Evolutionary conservation across 2,888 invertebrate species (phyloP).

Genomic region (Metallyticus violacea): DNA sequence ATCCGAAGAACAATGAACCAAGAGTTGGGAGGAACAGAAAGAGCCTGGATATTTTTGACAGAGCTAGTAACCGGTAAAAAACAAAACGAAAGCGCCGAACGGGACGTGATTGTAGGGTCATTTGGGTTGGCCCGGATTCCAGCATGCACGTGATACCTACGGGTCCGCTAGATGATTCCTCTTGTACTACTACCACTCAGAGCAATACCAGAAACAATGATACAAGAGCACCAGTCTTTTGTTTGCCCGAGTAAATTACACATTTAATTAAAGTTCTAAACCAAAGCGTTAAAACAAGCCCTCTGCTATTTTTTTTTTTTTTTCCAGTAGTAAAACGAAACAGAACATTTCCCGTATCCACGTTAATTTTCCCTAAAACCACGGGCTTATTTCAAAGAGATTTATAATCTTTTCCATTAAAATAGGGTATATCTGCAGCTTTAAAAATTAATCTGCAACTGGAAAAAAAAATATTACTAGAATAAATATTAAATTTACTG

Average conservation of each 20-base stretch:
- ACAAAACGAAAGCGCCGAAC: background rate
- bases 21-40: background rate
- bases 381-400: background rate
- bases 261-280: background rate
- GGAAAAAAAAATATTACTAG: background rate
- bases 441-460: background rate
- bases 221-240: background rate
- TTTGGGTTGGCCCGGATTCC: background rate
- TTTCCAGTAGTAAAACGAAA: background rate
- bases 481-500: too few species aligned
- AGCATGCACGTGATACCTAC: background rate
- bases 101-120: background rate
- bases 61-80: background rate
- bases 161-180: background rate
- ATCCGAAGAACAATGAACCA: background rate
- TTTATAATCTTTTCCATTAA: background rate
- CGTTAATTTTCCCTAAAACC: background rate
- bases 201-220: background rate
- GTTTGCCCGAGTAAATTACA: background rate
- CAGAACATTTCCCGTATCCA: background rate
- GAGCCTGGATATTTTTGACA: too few species aligned
- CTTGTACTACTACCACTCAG: background rate
- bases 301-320: background rate
- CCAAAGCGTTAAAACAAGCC: background rate
- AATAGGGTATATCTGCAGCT: background rate